These are phyloP conservation scores for Dicentrarchus labrax DNA, from an alignment of 2,113 vertebrate species.

Conservation along the genomic window DNA sequence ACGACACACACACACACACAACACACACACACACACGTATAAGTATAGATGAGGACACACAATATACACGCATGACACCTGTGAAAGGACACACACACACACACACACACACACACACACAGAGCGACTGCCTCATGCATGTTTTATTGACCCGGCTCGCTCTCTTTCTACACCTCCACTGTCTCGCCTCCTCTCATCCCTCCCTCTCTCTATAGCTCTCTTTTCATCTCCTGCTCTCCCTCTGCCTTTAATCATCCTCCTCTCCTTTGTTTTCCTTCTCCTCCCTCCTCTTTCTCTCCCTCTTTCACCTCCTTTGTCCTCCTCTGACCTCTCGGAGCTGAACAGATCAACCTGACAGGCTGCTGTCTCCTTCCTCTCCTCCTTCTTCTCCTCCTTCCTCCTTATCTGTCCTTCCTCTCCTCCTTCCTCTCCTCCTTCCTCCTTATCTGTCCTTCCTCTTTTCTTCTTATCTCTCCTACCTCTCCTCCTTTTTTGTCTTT, in stretches of 20 bases:
- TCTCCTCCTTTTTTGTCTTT: too few relatives aligned
- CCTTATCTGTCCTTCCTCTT: background rate
- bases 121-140: slow-evolving; percentile 59
- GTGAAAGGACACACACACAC: slow-evolving; percentile 4
- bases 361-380: background rate
- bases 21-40: background rate
- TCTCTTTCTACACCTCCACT: slow-evolving; percentile 52
- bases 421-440: background rate
- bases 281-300: background rate
- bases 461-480: too few relatives aligned
- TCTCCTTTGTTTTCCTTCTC: background rate
- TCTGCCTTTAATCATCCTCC: slow-evolving; percentile 22
- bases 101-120: slow-evolving; percentile 26
- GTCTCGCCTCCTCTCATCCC: background rate
- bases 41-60: background rate
- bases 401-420: background rate
- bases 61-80: background rate
- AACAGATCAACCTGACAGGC: slow-evolving; percentile 31
- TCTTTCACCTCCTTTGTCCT: slow-evolving; percentile 42
- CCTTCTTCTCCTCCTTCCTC: too few relatives aligned
- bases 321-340: slow-evolving; percentile 40
- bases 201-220: background rate
- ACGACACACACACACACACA: background rate
- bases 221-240: slow-evolving; percentile 8
- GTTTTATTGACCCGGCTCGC: slow-evolving; percentile 66